Evolutionary conservation across 2,888 invertebrate genomes (phyloP).

Genomic region (Tricholauxania praeusta): DNA sequence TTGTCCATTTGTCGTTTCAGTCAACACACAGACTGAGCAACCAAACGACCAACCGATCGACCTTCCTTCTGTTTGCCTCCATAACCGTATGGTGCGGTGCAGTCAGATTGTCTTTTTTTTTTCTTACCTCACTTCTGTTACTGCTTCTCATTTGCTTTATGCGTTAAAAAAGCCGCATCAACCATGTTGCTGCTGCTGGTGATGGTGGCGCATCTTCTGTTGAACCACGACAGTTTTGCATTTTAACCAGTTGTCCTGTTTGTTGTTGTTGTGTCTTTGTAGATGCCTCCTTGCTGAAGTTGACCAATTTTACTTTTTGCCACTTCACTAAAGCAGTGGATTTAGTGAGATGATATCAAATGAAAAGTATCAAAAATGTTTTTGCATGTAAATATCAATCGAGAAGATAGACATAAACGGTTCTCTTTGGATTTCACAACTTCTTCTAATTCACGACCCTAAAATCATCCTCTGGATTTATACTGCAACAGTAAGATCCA

Average conservation of each 20-base stretch:
- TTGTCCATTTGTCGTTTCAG: conserved; percentile 2
- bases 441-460: too few species aligned
- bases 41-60: conserved; percentile 1
- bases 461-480: too few species aligned
- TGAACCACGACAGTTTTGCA: conserved; percentile 28
- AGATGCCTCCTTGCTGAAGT: conserved; percentile 11
- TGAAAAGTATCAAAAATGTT: too few species aligned
- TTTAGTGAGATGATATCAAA: not conserved
- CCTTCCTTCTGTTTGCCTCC: not conserved
- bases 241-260: conserved; percentile 11
- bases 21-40: too few species aligned
- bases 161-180: conserved; percentile 19
- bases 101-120: conserved; percentile 20
- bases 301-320: conserved; percentile 34
- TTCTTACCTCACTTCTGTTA: conserved; percentile 1
- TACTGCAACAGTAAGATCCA: too few species aligned
- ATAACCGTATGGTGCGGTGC: not conserved
- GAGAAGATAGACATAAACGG: too few species aligned
- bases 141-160: conserved; percentile 22
- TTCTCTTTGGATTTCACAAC: too few species aligned
- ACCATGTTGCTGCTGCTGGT: conserved; percentile 2
- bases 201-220: conserved; percentile 22
- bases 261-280: not conserved
- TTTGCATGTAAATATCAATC: too few species aligned
- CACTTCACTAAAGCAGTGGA: conserved; percentile 15